phyloP scores from a whole-genome alignment of 2,113 vertebrate species.

The Protobothrops mucrosquamatus region DNA sequence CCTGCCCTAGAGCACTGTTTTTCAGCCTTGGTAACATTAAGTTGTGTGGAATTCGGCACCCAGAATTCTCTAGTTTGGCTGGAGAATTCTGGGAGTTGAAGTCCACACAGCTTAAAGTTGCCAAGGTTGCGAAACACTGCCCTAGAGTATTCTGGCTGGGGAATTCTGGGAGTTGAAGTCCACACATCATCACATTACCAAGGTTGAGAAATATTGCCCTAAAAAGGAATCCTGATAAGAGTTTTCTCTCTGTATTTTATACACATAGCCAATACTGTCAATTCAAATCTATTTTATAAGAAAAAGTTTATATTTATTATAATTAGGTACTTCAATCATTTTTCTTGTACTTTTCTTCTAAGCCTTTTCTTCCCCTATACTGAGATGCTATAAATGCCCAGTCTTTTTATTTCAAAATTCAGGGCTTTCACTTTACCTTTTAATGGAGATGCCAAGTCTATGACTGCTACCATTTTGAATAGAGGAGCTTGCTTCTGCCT shows the following conservation, averaged over 20 bases:
- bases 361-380: not conserved
- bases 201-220: not conserved
- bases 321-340: not conserved
- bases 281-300: not conserved
- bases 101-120: not conserved
- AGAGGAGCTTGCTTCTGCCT: no score
- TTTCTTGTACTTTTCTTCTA: not conserved
- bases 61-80: not conserved
- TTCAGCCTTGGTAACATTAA: not conserved
- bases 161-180: not conserved
- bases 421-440: not conserved
- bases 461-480: not conserved
- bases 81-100: not conserved
- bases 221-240: not conserved
- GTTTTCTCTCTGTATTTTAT: not conserved
- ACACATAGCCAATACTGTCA: not conserved
- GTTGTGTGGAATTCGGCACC: not conserved
- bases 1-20: not conserved
- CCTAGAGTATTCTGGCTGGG: not conserved
- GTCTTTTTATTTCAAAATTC: not conserved
- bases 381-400: not conserved
- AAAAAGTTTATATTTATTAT: not conserved
- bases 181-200: not conserved
- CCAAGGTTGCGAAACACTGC: not conserved
- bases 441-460: not conserved